Conservation (phyloP, 2,888 invertebrate genomes). For the Hydrotaea diabolus region DNA sequence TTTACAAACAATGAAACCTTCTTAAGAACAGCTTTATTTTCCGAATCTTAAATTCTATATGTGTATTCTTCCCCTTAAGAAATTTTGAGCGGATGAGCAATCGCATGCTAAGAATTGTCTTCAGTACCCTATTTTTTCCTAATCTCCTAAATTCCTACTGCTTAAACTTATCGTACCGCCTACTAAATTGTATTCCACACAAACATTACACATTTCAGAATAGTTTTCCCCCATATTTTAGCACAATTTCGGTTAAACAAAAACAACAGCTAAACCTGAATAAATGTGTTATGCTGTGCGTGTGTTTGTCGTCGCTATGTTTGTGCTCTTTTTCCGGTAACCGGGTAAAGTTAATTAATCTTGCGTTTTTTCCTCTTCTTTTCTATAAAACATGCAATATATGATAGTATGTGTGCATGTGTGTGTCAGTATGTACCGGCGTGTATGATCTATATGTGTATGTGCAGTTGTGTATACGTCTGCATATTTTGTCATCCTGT, state of each 20-base stretch:
- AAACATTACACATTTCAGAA: constrained; percentile 39
- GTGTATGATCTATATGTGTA: neutral
- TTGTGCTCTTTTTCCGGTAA: constrained; percentile 48
- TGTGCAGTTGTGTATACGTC: constrained; percentile 41
- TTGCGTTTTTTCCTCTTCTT: constrained; percentile 57
- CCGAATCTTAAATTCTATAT: too few relatives aligned
- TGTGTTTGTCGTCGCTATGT: constrained; percentile 25
- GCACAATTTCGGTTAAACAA: constrained; percentile 61
- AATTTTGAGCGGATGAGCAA: too few relatives aligned
- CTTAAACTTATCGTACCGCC: neutral
- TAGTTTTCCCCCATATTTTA: constrained; percentile 58
- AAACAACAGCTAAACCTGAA: neutral
- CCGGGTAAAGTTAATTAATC: constrained; percentile 66
- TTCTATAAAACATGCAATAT: constrained; percentile 38
- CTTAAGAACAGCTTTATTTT: too few relatives aligned
- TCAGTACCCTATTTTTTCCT: too few relatives aligned
- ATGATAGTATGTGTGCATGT: constrained; percentile 38
- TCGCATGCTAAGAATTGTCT: too few relatives aligned
- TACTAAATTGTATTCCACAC: neutral
- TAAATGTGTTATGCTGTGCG: constrained; percentile 21
- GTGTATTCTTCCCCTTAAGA: too few relatives aligned
- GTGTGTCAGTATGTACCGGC: neutral
- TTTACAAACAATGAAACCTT: too few relatives aligned
- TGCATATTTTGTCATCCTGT: constrained; percentile 58
- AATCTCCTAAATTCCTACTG: neutral